These are phyloP conservation scores for Merluccius polli DNA, from an alignment of 2,797 vertebrate species.

Conservation along the genomic window DNA sequence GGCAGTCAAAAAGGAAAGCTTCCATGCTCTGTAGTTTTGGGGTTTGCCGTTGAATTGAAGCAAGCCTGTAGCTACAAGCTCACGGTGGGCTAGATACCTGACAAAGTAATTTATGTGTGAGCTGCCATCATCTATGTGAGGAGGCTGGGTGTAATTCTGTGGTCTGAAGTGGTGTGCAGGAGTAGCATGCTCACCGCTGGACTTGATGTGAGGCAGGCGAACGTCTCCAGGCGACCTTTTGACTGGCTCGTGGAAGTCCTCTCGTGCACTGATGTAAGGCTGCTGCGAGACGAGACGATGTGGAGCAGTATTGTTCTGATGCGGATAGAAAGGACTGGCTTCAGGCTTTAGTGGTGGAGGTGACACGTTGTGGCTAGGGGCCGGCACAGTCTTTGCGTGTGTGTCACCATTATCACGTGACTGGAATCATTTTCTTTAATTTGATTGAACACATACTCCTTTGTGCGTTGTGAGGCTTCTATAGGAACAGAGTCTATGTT, in stretches of 20 bases:
- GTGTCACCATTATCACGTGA: background rate
- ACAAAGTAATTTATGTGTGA: conserved; percentile 31
- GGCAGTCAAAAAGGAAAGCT: conserved; percentile 21
- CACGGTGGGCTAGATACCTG: conserved; percentile 21
- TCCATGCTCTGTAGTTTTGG: conserved; percentile 39
- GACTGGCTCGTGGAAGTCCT: no score
- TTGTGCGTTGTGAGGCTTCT: background rate
- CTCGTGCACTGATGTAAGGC: background rate
- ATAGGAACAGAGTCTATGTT: background rate
- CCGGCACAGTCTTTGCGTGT: background rate
- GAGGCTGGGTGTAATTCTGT: no score
- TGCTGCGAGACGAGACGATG: conserved; percentile 2
- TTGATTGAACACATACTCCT: conserved; percentile 16
- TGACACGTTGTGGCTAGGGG: conserved; percentile 12
- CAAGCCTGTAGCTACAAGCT: conserved; percentile 30
- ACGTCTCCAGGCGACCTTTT: no score
- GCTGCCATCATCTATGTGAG: background rate
- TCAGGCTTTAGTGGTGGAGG: conserved; percentile 13
- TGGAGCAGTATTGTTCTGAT: conserved; percentile 2
- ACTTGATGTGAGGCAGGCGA: background rate
- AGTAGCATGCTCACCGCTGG: background rate
- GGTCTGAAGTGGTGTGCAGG: no score
- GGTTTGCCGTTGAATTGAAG: conserved; percentile 42
- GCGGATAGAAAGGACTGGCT: conserved; percentile 4
- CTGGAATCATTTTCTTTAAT: background rate